Evolutionary conservation across 64 coral and sea anemone genomes (phyloP).

Genomic region (Trachythela sp.): DNA sequence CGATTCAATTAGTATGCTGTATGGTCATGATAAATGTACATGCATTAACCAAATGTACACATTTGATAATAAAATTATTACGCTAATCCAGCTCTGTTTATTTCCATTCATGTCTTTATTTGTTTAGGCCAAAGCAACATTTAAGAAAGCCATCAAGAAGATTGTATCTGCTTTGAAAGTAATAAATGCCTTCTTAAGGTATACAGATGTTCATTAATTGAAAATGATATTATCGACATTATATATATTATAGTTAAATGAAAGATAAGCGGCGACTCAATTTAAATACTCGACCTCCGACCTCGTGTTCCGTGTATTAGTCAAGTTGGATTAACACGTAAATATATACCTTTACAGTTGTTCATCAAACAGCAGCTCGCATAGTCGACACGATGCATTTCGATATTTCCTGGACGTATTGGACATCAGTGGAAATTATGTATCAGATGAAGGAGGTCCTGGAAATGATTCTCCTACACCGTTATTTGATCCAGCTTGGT

Average conservation of each 20-base stretch:
- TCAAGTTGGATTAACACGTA: no score
- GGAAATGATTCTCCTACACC: not conserved
- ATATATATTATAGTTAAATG: no score
- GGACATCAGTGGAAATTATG: not conserved
- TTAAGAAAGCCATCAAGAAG: conserved; percentile 10
- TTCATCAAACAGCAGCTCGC: not conserved
- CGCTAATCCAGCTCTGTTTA: no score
- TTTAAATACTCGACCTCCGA: no score
- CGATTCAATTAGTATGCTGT: no score
- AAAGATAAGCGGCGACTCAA: no score
- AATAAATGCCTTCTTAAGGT: conserved; percentile 12
- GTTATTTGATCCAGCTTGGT: conserved; percentile 16
- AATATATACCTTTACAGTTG: not conserved
- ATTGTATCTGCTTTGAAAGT: not conserved
- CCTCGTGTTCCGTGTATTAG: no score
- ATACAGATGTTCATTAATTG: not conserved
- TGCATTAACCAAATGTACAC: no score
- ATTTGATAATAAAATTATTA: no score
- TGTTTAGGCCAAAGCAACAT: conserved; percentile 16
- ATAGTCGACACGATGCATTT: not conserved
- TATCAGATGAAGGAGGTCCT: not conserved
- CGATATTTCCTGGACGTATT: not conserved
- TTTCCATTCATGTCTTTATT: not conserved
- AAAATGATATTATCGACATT: no score
- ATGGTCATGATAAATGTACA: no score